phyloP scores from a whole-genome alignment of 2,113 vertebrate species.

The Cephalophus harveyi region DNA sequence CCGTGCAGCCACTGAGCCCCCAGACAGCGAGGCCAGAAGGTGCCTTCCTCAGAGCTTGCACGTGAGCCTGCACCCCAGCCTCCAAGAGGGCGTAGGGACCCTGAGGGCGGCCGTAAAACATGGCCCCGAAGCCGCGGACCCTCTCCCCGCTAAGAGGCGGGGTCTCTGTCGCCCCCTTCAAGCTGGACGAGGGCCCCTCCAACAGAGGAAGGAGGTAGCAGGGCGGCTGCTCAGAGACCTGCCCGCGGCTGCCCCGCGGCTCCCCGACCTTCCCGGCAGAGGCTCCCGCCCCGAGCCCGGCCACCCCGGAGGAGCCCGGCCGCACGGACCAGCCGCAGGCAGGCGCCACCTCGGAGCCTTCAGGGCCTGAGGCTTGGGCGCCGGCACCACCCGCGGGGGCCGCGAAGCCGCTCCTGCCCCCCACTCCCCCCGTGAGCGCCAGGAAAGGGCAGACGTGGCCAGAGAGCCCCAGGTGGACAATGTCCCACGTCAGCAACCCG shows the following conservation, averaged over 20 bases:
- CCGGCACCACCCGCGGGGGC: background rate
- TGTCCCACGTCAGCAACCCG: rapidly evolving
- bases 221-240: background rate
- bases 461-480: background rate
- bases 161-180: background rate
- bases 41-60: rapidly evolving
- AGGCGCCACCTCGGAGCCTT: rapidly evolving
- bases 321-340: rapidly evolving
- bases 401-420: background rate
- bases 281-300: too few species aligned
- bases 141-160: background rate
- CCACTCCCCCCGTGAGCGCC: rapidly evolving
- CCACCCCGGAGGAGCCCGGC: background rate
- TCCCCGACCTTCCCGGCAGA: rapidly evolving
- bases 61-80: rapidly evolving
- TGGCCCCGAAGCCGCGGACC: background rate
- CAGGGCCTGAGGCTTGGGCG: background rate
- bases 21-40: too few species aligned
- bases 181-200: background rate
- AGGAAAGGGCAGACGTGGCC: background rate
- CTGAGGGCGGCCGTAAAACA: rapidly evolving
- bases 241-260: background rate
- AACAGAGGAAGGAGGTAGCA: rapidly evolving
- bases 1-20: background rate
- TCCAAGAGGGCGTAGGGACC: background rate